A percentile compares a stretch with the other conserved stretches of the same genome.
Conservation (phyloP, 2,797 vertebrate genomes). For the Scolopax rusticola region DNA sequence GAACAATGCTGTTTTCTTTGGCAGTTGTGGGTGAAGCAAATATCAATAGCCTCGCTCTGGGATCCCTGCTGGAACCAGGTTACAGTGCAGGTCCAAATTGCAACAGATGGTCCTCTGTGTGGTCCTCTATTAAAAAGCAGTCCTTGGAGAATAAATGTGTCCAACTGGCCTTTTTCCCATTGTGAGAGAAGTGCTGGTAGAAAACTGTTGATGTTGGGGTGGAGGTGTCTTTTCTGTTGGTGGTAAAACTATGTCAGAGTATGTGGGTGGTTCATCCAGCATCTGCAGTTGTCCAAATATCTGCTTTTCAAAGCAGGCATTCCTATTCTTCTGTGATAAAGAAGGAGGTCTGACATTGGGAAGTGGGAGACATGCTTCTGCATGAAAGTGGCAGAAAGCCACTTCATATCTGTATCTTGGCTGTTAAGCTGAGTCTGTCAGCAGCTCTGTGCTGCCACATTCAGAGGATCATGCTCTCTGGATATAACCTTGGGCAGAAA, state of each 20-base stretch:
- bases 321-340: background rate
- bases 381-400: background rate
- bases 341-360: background rate
- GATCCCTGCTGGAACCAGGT: background rate
- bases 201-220: background rate
- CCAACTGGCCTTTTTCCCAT: background rate
- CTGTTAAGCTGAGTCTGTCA: background rate
- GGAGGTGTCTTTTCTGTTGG: background rate
- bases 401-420: background rate
- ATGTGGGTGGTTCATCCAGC: accelerated
- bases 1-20: background rate
- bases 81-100: background rate
- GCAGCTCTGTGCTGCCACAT: background rate
- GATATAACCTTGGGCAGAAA: background rate
- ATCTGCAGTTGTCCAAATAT: background rate
- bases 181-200: background rate
- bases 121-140: background rate
- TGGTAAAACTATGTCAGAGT: background rate
- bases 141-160: background rate
- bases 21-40: background rate
- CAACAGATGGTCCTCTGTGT: background rate
- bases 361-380: background rate
- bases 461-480: background rate
- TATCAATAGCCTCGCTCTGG: background rate
- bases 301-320: background rate